Evolutionary conservation across 64 coral and sea anemone species (phyloP), one percentile per base, ranked within the genome.

Genomic region (Platygyra sinensis): DNA sequence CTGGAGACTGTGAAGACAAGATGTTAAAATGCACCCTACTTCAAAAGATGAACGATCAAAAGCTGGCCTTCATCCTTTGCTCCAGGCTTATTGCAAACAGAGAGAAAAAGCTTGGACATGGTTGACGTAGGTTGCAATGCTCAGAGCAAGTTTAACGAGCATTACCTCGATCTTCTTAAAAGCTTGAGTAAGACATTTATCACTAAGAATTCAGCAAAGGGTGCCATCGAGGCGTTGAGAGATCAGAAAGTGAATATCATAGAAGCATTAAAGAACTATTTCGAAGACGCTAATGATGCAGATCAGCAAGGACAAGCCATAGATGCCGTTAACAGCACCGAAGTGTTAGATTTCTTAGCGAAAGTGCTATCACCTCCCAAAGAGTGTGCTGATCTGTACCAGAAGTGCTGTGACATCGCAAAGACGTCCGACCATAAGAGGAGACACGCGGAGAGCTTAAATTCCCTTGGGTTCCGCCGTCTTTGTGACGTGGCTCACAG

Each of bases 401-500:
- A 39, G 60, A 63, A 20, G 30, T 82, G 79, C 79, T 33, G 31
- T 31, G 57, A 61, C 19, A 22, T 82, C 33, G 79, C 79, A 19
- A 36, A 33, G 30, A 18, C 29, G 0, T 82, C 79, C 29, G 30
- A 13, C 33, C 31, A 82, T 18, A 24, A 39, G 54, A 82, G 36
- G 30, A 82, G 79, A 20, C 60, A 62, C 63, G 79, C 79, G 4
- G 79, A 82, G 14, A 64, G 79, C 20, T 59, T 82, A 11, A 82
- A 32, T 32, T 31, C 79, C 8, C 17, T 82, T 0, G 79, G 79
- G 6, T 82, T 82, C 60, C 79, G 25, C 42, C 30, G 60, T 19
- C 79, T 82, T 28, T 61, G 27, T 82, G 30, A 82, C 30, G 79
- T 63, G 6, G 16, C 55, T 62, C 79, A 64, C 79, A 59, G 54